Percentiles rank a stretch among this genome's conserved stretches.
These are phyloP conservation scores for Calyptommatus sinebrachiatus DNA, from an alignment of 2,113 vertebrate species.

Conservation along the genomic window DNA sequence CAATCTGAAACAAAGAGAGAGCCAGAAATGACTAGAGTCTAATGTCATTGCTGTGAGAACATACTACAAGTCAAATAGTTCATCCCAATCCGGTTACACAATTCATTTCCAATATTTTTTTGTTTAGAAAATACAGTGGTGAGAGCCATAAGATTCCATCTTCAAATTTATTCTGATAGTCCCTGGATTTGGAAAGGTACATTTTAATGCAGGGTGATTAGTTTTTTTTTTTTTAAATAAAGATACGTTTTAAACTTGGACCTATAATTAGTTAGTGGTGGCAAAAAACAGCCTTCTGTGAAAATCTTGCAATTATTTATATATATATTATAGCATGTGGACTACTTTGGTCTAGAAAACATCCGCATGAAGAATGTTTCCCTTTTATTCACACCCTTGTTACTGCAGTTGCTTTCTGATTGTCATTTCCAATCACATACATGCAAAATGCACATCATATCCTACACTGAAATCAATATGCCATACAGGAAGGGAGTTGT, in stretches of 20 bases:
- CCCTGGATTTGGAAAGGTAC: neutral
- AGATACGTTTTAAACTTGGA: slow-evolving; percentile 7
- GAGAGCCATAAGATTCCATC: slow-evolving; percentile 38
- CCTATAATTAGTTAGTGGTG: neutral
- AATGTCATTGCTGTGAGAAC: neutral
- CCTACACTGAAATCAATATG: neutral
- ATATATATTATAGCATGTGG: slow-evolving; percentile 25
- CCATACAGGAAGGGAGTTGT: neutral
- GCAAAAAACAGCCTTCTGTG: neutral
- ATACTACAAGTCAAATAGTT: neutral
- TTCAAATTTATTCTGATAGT: slow-evolving; percentile 1
- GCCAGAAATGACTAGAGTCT: no score
- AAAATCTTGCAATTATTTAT: neutral
- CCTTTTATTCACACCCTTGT: neutral
- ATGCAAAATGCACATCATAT: neutral
- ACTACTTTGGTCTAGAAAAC: neutral
- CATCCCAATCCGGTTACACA: neutral
- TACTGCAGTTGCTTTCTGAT: neutral
- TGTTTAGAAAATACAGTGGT: slow-evolving; percentile 41
- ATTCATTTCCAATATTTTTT: slow-evolving; percentile 3
- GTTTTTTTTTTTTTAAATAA: neutral
- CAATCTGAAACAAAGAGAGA: neutral
- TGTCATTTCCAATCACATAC: neutral
- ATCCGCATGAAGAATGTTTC: neutral
- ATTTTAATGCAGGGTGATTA: neutral